phyloP scores from a whole-genome alignment of 2,113 vertebrate genomes.

The Puntigrus tetrazona region DNA sequence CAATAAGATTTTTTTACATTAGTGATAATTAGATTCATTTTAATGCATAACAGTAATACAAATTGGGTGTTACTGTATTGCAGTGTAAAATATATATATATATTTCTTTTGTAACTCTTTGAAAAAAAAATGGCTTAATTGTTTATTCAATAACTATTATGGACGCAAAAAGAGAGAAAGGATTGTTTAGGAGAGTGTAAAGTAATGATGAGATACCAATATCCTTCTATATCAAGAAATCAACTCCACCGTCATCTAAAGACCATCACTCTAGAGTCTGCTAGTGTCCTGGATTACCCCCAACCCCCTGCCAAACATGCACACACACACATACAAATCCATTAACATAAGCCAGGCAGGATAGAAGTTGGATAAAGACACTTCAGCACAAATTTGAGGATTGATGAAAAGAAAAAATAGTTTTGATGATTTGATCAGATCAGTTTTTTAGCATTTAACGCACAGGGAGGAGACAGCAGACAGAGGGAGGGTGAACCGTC shows the following conservation, averaged over 20 bases:
- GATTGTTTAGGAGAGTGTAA: background rate
- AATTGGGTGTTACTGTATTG: background rate
- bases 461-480: slow-evolving; percentile 36
- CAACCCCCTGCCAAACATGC: background rate
- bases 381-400: background rate
- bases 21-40: background rate
- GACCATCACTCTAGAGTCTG: slow-evolving; percentile 67
- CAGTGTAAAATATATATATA: background rate
- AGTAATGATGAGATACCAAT: background rate
- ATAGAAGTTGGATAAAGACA: background rate
- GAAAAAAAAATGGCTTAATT: background rate
- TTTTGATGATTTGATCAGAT: slow-evolving; percentile 13
- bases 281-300: slow-evolving; percentile 65
- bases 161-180: background rate
- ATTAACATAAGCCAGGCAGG: background rate
- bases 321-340: slow-evolving; percentile 14
- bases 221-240: slow-evolving; percentile 47
- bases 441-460: background rate
- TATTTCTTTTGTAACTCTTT: background rate
- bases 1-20: background rate
- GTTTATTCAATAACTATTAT: background rate
- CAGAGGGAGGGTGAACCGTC: slow-evolving; percentile 12
- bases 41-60: background rate
- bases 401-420: background rate
- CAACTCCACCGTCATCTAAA: slow-evolving; percentile 65